Conservation (phyloP, 1,140 invertebrate genomes). For the Dreissena polymorpha region DNA sequence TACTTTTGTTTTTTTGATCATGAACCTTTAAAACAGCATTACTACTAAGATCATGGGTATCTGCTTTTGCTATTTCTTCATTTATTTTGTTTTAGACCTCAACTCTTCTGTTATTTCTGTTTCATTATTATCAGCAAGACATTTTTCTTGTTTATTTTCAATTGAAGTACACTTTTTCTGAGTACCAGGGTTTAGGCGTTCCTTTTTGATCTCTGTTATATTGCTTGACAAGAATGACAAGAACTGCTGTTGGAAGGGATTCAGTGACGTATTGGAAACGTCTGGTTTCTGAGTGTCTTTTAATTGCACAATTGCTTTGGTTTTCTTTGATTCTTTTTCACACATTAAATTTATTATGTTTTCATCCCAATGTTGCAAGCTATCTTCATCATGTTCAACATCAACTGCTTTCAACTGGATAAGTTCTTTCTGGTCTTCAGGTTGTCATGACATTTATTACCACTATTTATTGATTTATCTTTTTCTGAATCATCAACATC, state of each 20-base stretch:
- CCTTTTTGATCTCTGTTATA: conserved; percentile 4
- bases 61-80: no score
- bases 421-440: background rate
- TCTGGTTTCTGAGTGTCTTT: background rate
- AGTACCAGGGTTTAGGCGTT: background rate
- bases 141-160: no score
- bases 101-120: no score
- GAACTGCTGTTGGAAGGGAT: conserved; percentile 45
- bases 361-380: background rate
- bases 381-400: background rate
- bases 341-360: no score
- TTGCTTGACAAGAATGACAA: conserved; percentile 48
- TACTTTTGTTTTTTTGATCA: no score
- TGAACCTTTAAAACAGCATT: no score
- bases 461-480: no score
- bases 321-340: background rate
- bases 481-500: no score
- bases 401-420: background rate
- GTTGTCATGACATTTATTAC: background rate
- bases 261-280: conserved; percentile 2
- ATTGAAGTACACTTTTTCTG: no score
- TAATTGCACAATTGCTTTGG: background rate
- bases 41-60: no score
- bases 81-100: no score
- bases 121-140: no score